Conservation (phyloP, 2,797 vertebrate genomes). For the Schizopygopsis pylzovi region DNA sequence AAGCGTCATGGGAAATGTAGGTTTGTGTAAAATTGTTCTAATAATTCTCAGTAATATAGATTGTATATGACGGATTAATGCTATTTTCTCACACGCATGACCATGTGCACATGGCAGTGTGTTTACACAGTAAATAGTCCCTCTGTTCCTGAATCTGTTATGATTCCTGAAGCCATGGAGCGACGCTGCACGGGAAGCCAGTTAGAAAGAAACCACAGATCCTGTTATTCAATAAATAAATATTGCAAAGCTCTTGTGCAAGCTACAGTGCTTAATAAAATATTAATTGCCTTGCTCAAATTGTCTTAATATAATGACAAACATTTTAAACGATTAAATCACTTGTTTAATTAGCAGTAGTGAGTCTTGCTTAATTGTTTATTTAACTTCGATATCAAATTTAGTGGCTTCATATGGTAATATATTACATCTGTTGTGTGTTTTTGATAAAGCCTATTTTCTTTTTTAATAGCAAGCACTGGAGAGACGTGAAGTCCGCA, state of each 20-base stretch:
- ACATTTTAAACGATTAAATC: conserved; percentile 35
- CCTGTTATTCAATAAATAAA: conserved; percentile 30
- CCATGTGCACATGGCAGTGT: conserved; percentile 1
- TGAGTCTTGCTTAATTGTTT: neutral
- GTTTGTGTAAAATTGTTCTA: conserved; percentile 7
- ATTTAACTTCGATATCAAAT: conserved; percentile 28
- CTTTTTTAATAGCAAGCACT: conserved; percentile 54
- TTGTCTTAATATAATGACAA: conserved; percentile 43
- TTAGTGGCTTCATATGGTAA: neutral
- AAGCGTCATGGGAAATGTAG: neutral
- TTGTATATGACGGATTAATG: conserved; percentile 35
- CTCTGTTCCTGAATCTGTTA: conserved; percentile 37
- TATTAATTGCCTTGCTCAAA: conserved; percentile 20
- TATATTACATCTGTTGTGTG: conserved; percentile 41
- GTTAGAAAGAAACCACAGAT: conserved; percentile 25
- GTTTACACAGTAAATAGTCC: conserved; percentile 33
- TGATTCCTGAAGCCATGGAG: conserved; percentile 28
- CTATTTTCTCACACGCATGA: conserved; percentile 34
- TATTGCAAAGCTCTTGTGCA: conserved; percentile 8
- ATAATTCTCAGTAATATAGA: conserved; percentile 36
- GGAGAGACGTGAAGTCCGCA: conserved; percentile 57
- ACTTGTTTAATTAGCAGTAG: conserved; percentile 34
- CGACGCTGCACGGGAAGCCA: neutral
- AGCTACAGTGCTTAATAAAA: conserved; percentile 29
- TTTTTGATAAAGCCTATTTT: conserved; percentile 62